Percentiles rank a stretch among this genome's conserved stretches.
phyloP scores from a whole-genome alignment of 1,140 invertebrate species.

The Aphis gossypii region DNA sequence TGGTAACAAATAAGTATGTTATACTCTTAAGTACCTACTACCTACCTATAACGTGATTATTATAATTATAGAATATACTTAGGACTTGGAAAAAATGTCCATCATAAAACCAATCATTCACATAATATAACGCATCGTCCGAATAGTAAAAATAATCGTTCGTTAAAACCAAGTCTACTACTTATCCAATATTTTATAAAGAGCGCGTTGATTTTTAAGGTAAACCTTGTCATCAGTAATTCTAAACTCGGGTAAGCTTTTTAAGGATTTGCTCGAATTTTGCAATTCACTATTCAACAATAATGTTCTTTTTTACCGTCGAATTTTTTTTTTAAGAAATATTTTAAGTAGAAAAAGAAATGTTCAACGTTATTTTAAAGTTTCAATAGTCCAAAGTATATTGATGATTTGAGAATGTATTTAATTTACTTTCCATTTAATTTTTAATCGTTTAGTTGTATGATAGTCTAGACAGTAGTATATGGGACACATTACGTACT shows the following conservation, averaged over 20 bases:
- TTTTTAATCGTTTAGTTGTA: neutral
- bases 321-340: neutral
- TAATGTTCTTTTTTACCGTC: neutral
- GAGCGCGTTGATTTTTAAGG: neutral
- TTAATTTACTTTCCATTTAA: neutral
- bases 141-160: too few species aligned
- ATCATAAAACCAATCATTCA: too few species aligned
- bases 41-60: neutral
- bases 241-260: neutral
- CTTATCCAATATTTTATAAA: neutral
- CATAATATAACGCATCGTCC: too few species aligned
- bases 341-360: neutral
- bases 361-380: neutral
- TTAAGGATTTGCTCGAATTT: neutral
- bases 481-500: neutral
- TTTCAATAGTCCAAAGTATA: neutral
- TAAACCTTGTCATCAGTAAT: neutral
- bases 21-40: neutral
- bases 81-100: neutral
- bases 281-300: neutral
- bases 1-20: neutral
- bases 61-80: neutral
- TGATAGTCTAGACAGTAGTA: neutral
- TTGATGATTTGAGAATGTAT: neutral
- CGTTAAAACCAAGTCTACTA: neutral